Conservation (phyloP, 2,113 vertebrate species). For the Antidorcas marsupialis region DNA sequence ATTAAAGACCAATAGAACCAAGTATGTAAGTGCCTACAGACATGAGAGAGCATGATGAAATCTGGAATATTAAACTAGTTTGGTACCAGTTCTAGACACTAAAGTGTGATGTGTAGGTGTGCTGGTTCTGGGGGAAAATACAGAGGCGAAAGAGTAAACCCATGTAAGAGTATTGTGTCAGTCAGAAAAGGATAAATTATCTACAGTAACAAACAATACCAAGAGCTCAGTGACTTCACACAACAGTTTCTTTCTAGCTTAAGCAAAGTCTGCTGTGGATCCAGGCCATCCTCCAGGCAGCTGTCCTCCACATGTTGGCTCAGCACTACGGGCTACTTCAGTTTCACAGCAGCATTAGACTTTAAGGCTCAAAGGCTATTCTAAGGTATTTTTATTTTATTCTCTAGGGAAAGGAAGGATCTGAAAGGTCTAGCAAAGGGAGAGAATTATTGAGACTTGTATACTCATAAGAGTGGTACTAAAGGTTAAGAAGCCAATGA, state of each 20-base stretch:
- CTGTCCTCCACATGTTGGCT: neutral
- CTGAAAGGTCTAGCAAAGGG: neutral
- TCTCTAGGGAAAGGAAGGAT: neutral
- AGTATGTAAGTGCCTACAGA: neutral
- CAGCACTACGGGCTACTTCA: neutral
- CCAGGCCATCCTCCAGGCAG: neutral
- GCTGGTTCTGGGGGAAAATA: neutral
- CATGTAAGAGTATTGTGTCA: neutral
- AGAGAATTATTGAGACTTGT: neutral
- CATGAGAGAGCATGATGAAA: neutral
- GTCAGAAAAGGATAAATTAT: neutral
- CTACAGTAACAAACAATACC: neutral
- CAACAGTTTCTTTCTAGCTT: neutral
- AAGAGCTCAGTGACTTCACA: neutral
- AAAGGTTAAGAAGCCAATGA: neutral
- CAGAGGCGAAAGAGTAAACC: neutral
- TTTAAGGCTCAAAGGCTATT: neutral
- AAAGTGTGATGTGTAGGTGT: neutral
- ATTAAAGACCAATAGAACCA: neutral
- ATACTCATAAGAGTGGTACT: neutral
- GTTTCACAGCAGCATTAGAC: neutral
- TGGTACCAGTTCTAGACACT: neutral
- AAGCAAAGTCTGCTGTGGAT: neutral
- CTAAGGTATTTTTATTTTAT: neutral
- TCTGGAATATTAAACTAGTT: neutral